phyloP scores from a whole-genome alignment of 2,113 vertebrate genomes.

The Lutjanus erythropterus region DNA sequence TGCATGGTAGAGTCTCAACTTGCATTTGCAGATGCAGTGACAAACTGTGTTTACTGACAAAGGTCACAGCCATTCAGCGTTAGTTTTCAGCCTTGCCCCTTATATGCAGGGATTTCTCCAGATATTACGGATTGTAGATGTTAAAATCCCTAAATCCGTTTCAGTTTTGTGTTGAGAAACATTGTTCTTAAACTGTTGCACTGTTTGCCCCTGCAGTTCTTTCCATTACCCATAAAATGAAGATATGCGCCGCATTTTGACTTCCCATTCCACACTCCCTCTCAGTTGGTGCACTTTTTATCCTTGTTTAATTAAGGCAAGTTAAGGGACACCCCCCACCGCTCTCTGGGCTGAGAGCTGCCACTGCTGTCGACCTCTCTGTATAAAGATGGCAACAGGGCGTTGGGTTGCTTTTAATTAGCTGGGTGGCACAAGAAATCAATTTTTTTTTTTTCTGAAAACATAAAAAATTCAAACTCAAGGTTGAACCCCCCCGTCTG shows the following conservation, averaged over 20 bases:
- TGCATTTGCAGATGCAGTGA: too few relatives aligned
- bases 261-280: slow-evolving; percentile 4
- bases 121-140: too few relatives aligned
- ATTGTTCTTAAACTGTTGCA: too few relatives aligned
- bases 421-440: slow-evolving; percentile 12
- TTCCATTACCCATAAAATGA: neutral
- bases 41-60: too few relatives aligned
- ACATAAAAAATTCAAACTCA: slow-evolving; percentile 4
- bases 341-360: slow-evolving; percentile 55
- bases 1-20: too few relatives aligned
- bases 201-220: too few relatives aligned
- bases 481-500: slow-evolving; percentile 22
- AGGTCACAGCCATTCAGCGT: too few relatives aligned
- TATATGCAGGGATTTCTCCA: too few relatives aligned
- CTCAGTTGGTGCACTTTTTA: slow-evolving; percentile 27
- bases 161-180: too few relatives aligned
- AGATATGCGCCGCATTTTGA: neutral
- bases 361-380: slow-evolving; percentile 54
- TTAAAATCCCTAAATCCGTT: too few relatives aligned
- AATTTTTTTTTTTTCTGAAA: neutral
- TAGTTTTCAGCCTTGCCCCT: too few relatives aligned
- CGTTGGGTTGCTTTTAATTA: slow-evolving; percentile 63
- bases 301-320: slow-evolving; percentile 68
- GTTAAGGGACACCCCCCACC: slow-evolving; percentile 55
- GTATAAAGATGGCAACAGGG: slow-evolving; percentile 18